Conservation (phyloP, 2,113 vertebrate genomes). For the Hippocampus zosterae region DNA sequence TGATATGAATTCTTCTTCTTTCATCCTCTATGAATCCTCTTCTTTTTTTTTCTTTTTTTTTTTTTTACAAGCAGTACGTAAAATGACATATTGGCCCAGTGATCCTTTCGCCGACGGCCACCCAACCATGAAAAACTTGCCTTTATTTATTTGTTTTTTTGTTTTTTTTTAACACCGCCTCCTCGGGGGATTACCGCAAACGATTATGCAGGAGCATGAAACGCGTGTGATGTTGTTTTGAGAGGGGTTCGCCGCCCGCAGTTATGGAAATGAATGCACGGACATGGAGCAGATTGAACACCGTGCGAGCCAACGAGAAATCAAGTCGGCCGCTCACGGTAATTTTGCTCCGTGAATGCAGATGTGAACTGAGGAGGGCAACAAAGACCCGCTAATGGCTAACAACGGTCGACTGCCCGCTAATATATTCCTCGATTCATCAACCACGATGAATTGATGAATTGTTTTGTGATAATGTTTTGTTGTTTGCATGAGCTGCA, state of each 20-base stretch:
- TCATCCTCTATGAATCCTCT: too few relatives aligned
- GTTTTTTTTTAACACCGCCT: conserved; percentile 5
- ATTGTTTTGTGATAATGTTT: too few relatives aligned
- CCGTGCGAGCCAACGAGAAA: not conserved
- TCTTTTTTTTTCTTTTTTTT: too few relatives aligned
- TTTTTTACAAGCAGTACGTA: not conserved
- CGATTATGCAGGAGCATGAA: conserved; percentile 57
- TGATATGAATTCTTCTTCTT: too few relatives aligned
- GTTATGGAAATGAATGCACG: conserved; percentile 48
- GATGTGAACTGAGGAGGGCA: too few relatives aligned
- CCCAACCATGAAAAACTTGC: conserved; percentile 26
- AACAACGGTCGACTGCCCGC: not conserved
- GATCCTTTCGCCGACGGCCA: conserved; percentile 19
- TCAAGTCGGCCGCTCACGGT: not conserved
- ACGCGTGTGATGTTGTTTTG: conserved; percentile 29
- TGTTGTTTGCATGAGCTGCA: too few relatives aligned
- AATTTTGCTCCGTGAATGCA: conserved; percentile 5
- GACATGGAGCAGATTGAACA: conserved; percentile 39
- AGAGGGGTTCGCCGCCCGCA: conserved; percentile 10
- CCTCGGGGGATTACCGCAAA: conserved; percentile 33
- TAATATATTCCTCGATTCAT: too few relatives aligned
- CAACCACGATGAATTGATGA: too few relatives aligned
- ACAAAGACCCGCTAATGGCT: not conserved
- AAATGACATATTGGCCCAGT: conserved; percentile 7
- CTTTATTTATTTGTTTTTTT: not conserved